A percentile compares a stretch with the other conserved stretches of the same genome.
Evolutionary conservation across 1,140 invertebrate species (phyloP).

Genomic region (Aphelenchoides besseyi): DNA sequence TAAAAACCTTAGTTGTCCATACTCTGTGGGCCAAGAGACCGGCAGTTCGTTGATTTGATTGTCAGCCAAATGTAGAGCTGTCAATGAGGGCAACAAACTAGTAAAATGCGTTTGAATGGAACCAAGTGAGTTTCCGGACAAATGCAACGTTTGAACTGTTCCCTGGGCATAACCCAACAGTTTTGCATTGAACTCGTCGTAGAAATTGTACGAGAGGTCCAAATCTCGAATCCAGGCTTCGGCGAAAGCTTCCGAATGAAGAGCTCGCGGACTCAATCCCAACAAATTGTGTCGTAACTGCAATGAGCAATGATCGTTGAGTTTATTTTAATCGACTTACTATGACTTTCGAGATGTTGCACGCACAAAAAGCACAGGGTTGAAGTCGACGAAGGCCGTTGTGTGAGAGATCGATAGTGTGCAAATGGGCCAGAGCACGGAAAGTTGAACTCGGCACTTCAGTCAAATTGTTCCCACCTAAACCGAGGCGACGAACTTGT

Average conservation of each 20-base stretch:
- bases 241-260: conserved; percentile 49
- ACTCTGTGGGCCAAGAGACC: conserved; percentile 34
- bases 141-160: conserved; percentile 37
- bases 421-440: conserved; percentile 33
- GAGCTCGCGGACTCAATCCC: conserved; percentile 35
- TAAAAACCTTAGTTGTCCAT: conserved; percentile 38
- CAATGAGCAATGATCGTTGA: background rate
- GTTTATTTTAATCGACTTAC: background rate
- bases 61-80: conserved; percentile 50
- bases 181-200: conserved; percentile 52
- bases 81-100: conserved; percentile 34
- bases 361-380: conserved; percentile 52
- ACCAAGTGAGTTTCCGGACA: conserved; percentile 49
- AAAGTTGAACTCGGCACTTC: conserved; percentile 41
- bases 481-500: conserved; percentile 41
- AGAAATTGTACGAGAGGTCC: conserved; percentile 53
- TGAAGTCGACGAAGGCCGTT: conserved; percentile 35
- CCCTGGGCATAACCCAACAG: conserved; percentile 45
- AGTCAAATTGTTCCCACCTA: conserved; percentile 53
- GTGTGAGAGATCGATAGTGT: conserved; percentile 42
- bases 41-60: conserved; percentile 50
- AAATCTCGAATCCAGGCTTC: conserved; percentile 45
- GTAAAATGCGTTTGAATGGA: conserved; percentile 28
- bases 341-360: conserved; percentile 42
- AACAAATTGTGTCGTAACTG: conserved; percentile 44